These are phyloP conservation scores for Chaenodraco wilsoni DNA, from an alignment of 2,797 vertebrate genomes.

Conservation along the genomic window DNA sequence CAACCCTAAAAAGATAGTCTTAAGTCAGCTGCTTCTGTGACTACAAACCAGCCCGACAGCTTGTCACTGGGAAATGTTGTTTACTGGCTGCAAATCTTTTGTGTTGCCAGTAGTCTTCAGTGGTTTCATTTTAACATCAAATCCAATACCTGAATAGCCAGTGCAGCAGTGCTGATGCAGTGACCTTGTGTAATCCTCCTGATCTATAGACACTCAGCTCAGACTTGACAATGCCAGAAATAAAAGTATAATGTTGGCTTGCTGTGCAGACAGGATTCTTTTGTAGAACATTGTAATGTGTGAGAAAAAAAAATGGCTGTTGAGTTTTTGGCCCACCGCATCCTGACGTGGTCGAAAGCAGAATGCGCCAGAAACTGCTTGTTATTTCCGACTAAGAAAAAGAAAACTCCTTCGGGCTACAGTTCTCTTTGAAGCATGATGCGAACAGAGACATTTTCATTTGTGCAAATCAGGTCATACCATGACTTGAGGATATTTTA, in stretches of 20 bases:
- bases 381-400: conserved; percentile 9
- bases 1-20: conserved; percentile 48
- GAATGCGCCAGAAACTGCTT: conserved; percentile 20
- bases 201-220: neutral
- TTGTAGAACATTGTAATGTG: neutral
- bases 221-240: neutral
- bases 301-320: neutral
- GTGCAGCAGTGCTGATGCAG: too few relatives aligned
- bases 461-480: conserved; percentile 54
- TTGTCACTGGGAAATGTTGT: neutral
- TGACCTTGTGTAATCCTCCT: neutral
- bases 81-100: neutral
- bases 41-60: conserved; percentile 29
- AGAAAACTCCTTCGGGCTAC: conserved; percentile 1
- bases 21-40: conserved; percentile 30
- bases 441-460: conserved; percentile 35
- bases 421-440: conserved; percentile 43
- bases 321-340: neutral
- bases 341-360: conserved; percentile 34
- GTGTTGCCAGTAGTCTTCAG: neutral
- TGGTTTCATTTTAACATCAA: neutral
- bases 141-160: too few relatives aligned
- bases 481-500: conserved; percentile 33
- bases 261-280: neutral
- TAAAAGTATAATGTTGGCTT: neutral